These are phyloP conservation scores for Percina caprodes DNA, from an alignment of 2,113 vertebrate genomes.

Conservation along the genomic window DNA sequence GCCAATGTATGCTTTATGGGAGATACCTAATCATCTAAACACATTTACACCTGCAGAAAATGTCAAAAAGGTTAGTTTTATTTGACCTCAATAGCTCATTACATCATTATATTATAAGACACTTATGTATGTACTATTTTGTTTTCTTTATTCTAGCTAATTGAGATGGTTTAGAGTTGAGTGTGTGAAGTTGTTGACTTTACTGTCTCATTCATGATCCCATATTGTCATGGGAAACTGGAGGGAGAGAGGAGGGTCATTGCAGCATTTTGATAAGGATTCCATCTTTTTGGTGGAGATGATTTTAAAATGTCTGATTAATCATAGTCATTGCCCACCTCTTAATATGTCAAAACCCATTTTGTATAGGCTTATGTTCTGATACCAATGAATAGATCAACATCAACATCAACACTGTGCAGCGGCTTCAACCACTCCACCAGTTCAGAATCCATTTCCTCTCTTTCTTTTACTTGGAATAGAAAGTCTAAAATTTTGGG, in stretches of 20 bases:
- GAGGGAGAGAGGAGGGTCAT: not conserved
- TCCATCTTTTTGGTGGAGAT: not conserved
- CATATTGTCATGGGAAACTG: too few species aligned
- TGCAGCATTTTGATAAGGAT: not conserved
- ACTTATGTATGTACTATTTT: too few species aligned
- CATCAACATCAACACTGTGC: not conserved
- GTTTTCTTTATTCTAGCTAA: too few species aligned
- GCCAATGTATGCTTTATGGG: not conserved
- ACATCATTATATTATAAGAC: not conserved
- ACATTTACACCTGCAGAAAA: not conserved
- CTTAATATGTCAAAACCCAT: not conserved
- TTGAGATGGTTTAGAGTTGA: too few species aligned
- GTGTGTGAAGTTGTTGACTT: too few species aligned
- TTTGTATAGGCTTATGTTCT: not conserved
- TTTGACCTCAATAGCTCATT: not conserved
- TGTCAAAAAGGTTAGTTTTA: not conserved
- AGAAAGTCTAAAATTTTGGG: slow-evolving; percentile 41
- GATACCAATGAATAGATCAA: not conserved
- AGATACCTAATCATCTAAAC: not conserved
- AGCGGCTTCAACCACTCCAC: not conserved
- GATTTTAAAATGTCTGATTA: not conserved
- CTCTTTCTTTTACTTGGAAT: slow-evolving; percentile 18
- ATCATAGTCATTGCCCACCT: not conserved
- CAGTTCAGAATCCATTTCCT: not conserved
- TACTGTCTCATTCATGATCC: too few species aligned